Evolutionary conservation across 1,140 invertebrate genomes (phyloP), one percentile per base, ranked within the genome.

Genomic region (Centruroides sculpturatus): DNA sequence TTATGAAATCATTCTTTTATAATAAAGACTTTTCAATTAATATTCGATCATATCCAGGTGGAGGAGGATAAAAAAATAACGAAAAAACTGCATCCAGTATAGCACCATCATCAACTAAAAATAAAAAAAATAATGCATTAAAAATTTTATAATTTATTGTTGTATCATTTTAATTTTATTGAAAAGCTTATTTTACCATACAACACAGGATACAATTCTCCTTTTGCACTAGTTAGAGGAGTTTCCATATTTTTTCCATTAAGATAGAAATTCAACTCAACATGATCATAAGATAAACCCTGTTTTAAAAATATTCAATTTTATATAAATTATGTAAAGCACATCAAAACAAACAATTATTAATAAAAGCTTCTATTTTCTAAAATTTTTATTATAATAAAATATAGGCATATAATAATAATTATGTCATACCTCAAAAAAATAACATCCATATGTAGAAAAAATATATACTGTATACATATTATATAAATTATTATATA

Each of bases 1-100:
- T 41, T 41, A 41, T 41, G 41, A 41, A 41, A 41, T 8, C 5
- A 8, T n/a, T 41, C 41, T 41, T 41, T 84, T 89, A 98, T 62
- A 98, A 83, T 35, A 98, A 78, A 4, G 92, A 94, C 74, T 99
- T 92, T 75, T 99, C 95, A 57, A 97, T 79, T 85, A 99, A 90
- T 63, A 99, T 98, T 76, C 87, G 87, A 64, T 96, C 92, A 73
- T 89, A 98, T 46, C 95, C 95, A 51, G 80, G 75, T 0, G 95
- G 94, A 51, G 88, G 85, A 4, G 83, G 77, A 72, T 90, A 83
- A 60, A 81, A 78, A 74, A 98, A 98, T 69, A 86, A 86, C 63
- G 90, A 85, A 73, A 98, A 82, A 67, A 92, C 86, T 66, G 95
- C 83, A 75, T 99, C 95, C 73, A 99, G 74, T 64, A 98, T 96